A percentile compares a stretch with the other conserved stretches of the same genome.
These are phyloP conservation scores for Gadus macrocephalus DNA, from an alignment of 2,113 vertebrate genomes.

Conservation along the genomic window DNA sequence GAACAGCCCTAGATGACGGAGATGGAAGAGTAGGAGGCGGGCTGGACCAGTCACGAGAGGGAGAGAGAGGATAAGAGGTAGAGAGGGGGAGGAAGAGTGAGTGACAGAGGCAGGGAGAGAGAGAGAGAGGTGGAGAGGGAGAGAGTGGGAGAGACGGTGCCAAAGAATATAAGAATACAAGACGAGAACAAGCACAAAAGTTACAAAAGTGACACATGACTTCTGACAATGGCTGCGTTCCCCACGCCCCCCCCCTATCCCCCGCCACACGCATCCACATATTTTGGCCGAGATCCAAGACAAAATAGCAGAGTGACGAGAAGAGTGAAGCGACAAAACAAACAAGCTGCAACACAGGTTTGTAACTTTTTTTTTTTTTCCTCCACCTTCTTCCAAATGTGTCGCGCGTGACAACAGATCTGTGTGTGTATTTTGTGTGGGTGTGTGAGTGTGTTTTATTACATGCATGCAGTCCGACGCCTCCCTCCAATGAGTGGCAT, in stretches of 20 bases:
- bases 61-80: too few relatives aligned
- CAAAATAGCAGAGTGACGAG: slow-evolving; percentile 14
- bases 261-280: background rate
- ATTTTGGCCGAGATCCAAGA: slow-evolving; percentile 19
- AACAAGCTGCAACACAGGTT: background rate
- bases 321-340: slow-evolving; percentile 11
- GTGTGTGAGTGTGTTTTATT: too few relatives aligned
- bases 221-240: background rate
- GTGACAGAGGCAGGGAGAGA: slow-evolving; percentile 4
- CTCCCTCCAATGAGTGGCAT: too few relatives aligned
- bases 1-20: too few relatives aligned
- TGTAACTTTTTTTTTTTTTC: background rate
- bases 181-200: background rate
- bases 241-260: too few relatives aligned
- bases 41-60: background rate
- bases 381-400: slow-evolving; percentile 13
- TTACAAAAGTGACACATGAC: slow-evolving; percentile 30
- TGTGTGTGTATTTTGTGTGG: too few relatives aligned
- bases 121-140: slow-evolving; percentile 4
- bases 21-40: background rate
- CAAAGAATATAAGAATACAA: background rate
- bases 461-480: too few relatives aligned
- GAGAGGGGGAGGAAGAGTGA: too few relatives aligned
- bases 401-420: too few relatives aligned
- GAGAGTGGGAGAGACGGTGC: slow-evolving; percentile 8